These are phyloP conservation scores for Galeopterus variegatus DNA, from an alignment of 2,113 vertebrate genomes.

Conservation along the genomic window DNA sequence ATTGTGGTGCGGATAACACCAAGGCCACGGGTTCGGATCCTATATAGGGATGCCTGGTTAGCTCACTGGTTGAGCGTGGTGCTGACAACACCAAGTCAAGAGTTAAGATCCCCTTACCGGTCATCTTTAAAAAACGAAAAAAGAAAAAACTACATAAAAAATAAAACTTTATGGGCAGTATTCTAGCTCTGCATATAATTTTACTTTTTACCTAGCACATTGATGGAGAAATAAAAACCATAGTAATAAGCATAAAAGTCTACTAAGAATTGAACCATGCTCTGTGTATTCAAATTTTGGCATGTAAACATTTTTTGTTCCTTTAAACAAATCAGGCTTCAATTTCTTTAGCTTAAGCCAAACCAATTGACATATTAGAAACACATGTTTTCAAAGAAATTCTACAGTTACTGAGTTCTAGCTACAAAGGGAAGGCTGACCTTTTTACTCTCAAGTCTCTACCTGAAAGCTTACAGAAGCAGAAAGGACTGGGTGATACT, in stretches of 20 bases:
- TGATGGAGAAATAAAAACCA: slow-evolving; percentile 29
- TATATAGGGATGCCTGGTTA: no score
- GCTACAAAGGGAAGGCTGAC: slow-evolving; percentile 32
- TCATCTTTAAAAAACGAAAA: no score
- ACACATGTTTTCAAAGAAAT: slow-evolving; percentile 70
- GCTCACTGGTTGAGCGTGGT: no score
- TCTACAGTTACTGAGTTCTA: slow-evolving; percentile 42
- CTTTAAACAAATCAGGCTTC: slow-evolving; percentile 64
- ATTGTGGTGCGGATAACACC: no score
- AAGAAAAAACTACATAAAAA: not conserved
- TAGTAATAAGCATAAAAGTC: slow-evolving; percentile 33
- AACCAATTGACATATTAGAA: slow-evolving; percentile 70
- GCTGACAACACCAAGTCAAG: no score
- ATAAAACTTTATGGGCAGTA: not conserved
- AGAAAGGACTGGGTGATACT: not conserved
- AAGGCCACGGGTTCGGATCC: no score
- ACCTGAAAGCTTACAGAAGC: not conserved
- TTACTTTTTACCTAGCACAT: slow-evolving; percentile 7
- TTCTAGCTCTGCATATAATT: slow-evolving; percentile 24
- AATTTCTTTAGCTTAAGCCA: slow-evolving; percentile 64
- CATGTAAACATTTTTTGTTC: slow-evolving; percentile 36
- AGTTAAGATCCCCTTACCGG: no score
- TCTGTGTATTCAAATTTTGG: slow-evolving; percentile 38
- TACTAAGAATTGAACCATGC: not conserved
- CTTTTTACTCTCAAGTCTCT: slow-evolving; percentile 11